Evolutionary conservation across 2,797 vertebrate species (phyloP).

Genomic region (Hafferia zeledoni): DNA sequence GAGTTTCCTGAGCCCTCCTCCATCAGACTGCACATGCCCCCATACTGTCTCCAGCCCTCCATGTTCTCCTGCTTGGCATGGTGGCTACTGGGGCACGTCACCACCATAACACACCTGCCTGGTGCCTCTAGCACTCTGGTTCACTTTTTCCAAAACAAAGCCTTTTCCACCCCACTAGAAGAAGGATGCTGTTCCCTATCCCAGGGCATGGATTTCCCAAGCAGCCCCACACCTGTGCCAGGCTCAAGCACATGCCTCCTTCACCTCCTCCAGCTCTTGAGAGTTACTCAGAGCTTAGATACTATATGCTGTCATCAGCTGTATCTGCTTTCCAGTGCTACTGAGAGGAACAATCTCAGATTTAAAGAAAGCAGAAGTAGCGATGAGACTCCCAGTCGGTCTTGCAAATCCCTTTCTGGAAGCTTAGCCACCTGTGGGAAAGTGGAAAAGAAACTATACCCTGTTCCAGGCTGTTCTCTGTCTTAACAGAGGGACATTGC

Average conservation of each 20-base stretch:
- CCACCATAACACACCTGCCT: not conserved
- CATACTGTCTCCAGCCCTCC: fast-evolving
- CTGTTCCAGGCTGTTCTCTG: not conserved
- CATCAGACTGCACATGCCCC: fast-evolving
- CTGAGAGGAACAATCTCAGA: not conserved
- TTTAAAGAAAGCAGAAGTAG: not conserved
- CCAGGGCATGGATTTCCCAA: fast-evolving
- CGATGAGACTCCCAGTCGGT: not conserved
- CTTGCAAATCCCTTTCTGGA: not conserved
- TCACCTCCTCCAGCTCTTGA: not conserved
- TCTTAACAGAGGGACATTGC: not conserved
- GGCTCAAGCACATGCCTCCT: not conserved
- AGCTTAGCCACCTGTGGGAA: fast-evolving
- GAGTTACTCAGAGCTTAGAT: not conserved
- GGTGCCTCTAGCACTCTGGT: not conserved
- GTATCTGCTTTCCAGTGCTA: not conserved
- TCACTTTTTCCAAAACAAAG: not conserved
- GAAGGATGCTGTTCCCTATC: not conserved
- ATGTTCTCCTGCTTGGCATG: fast-evolving
- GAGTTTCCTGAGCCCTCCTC: fast-evolving
- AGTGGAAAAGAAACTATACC: not conserved
- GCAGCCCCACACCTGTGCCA: not conserved
- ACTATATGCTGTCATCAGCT: not conserved
- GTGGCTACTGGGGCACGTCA: not conserved
- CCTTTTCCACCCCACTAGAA: not conserved